phyloP scores from a whole-genome alignment of 2,113 vertebrate species.

The Bungarus multicinctus region DNA sequence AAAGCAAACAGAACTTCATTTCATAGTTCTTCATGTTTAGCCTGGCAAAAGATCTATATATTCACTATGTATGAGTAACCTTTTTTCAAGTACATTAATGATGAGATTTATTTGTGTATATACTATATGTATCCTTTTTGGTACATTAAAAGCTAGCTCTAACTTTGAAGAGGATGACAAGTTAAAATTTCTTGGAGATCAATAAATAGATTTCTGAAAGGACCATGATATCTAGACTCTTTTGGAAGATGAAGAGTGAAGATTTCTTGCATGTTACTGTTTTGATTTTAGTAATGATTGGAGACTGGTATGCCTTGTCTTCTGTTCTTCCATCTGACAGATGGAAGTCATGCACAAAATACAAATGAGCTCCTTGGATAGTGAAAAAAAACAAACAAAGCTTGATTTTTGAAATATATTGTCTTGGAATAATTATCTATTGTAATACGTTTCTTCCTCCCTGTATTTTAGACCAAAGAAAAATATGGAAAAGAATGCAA shows the following conservation, averaged over 20 bases:
- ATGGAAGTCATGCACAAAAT: accelerated
- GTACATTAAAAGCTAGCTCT: neutral
- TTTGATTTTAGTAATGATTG: neutral
- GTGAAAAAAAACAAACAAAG: neutral
- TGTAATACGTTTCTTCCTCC: neutral
- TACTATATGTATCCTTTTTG: neutral
- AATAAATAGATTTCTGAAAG: neutral
- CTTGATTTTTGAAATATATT: neutral
- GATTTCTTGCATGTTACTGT: neutral
- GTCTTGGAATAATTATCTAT: neutral
- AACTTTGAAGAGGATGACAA: neutral
- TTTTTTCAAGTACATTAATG: neutral
- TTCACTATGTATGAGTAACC: neutral
- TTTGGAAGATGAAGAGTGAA: neutral
- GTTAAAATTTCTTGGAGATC: neutral
- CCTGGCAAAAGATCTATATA: neutral
- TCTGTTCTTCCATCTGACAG: neutral
- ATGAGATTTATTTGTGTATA: neutral
- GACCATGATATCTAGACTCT: neutral
- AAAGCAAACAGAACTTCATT: neutral
- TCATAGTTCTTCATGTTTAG: neutral
- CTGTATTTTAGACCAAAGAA: constrained; percentile 90
- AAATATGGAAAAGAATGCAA: constrained; percentile 99
- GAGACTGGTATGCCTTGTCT: neutral
- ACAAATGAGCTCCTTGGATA: neutral